Evolutionary conservation across 2,113 vertebrate species (phyloP).

Genomic region (Talpa occidentalis): DNA sequence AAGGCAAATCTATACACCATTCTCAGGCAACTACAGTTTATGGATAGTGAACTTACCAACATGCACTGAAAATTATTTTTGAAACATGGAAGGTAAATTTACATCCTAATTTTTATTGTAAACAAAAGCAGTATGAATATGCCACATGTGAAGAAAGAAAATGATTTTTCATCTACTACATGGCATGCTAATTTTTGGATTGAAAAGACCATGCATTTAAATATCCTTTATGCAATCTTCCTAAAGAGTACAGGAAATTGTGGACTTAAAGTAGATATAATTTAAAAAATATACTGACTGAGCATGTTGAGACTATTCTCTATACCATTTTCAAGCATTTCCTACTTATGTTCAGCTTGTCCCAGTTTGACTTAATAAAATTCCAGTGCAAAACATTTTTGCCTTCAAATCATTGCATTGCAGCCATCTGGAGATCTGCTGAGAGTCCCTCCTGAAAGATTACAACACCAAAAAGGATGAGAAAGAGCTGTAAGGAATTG

Average conservation of each 20-base stretch:
- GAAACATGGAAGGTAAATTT: background rate
- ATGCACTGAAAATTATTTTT: constrained; percentile 56
- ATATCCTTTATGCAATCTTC: constrained; percentile 15
- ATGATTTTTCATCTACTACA: constrained; percentile 39
- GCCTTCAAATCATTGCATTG: background rate
- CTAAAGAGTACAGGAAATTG: constrained; percentile 23
- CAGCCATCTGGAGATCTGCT: background rate
- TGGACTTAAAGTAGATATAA: background rate
- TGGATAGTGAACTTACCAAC: background rate
- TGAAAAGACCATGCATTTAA: constrained; percentile 35
- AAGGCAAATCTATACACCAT: background rate
- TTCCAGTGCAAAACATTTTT: constrained; percentile 26
- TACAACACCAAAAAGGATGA: background rate
- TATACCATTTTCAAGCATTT: constrained; percentile 7
- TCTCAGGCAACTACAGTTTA: background rate
- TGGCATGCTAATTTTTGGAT: constrained; percentile 10
- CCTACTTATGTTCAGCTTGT: constrained; percentile 15
- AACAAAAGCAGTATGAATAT: constrained; percentile 29
- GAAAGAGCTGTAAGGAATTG: background rate
- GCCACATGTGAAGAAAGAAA: constrained; percentile 22
- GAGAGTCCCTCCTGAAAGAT: background rate
- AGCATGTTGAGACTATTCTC: background rate
- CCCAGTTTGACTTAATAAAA: constrained; percentile 55
- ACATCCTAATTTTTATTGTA: constrained; percentile 28
- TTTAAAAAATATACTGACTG: constrained; percentile 39